Evolutionary conservation across 2,113 vertebrate genomes (phyloP).

Genomic region (Stegastes partitus): DNA sequence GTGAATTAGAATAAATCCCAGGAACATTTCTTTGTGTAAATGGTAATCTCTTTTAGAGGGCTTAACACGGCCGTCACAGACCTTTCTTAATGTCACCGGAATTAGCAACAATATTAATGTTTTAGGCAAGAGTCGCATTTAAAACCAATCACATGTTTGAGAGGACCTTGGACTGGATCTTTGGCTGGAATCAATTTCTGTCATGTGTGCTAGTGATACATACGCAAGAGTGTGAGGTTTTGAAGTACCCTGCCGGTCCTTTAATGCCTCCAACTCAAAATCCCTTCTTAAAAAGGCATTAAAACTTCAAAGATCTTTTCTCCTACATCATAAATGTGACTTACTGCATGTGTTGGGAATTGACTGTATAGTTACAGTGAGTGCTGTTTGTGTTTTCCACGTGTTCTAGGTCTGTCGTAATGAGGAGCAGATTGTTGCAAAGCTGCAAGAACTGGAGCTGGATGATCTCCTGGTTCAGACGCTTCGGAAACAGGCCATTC

Average conservation of each 20-base stretch:
- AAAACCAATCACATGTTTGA: conserved; percentile 20
- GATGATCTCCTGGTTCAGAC: conserved; percentile 93
- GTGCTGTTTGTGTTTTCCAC: neutral
- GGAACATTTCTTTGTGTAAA: conserved; percentile 54
- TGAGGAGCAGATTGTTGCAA: conserved; percentile 95
- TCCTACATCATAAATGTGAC: neutral
- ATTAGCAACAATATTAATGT: conserved; percentile 38
- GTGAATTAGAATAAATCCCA: conserved; percentile 49
- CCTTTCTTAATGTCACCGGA: conserved; percentile 55
- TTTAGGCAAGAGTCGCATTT: conserved; percentile 16
- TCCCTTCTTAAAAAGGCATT: conserved; percentile 28
- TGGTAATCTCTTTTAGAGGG: conserved; percentile 58
- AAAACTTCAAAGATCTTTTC: conserved; percentile 30
- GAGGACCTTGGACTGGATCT: neutral
- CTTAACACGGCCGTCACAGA: conserved; percentile 42
- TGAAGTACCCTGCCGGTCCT: neutral
- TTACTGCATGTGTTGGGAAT: too few relatives aligned
- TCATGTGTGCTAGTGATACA: neutral
- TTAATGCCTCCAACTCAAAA: conserved; percentile 24
- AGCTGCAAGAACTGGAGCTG: conserved; percentile 95
- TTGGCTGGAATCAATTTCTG: conserved; percentile 7
- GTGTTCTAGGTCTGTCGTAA: conserved; percentile 90
- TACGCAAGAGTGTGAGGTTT: conserved; percentile 4
- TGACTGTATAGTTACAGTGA: neutral
- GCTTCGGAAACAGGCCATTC: conserved; percentile 92